These are phyloP conservation scores for Istiophorus platypterus DNA, from an alignment of 2,113 vertebrate species.

Conservation along the genomic window DNA sequence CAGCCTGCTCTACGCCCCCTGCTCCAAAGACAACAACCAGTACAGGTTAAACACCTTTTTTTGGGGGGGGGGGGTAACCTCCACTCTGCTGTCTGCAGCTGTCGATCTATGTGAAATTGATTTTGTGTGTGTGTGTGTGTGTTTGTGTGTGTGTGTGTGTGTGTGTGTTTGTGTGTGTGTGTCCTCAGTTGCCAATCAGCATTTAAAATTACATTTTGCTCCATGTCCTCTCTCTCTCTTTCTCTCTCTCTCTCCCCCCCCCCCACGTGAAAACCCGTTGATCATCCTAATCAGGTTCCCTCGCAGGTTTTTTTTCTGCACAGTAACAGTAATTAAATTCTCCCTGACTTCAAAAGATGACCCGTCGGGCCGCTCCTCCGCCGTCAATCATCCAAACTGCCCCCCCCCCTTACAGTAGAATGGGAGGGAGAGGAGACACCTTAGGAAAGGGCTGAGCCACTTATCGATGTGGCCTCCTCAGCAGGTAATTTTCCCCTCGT, in stretches of 20 bases:
- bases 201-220: conserved; percentile 9
- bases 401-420: neutral
- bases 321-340: conserved; percentile 55
- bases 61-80: neutral
- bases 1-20: neutral
- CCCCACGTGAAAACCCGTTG: neutral
- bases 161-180: neutral
- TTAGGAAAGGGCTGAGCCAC: neutral
- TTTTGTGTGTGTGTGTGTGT: neutral
- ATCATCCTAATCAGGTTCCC: conserved; percentile 32
- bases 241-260: no score
- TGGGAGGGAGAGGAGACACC: neutral
- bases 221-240: conserved; percentile 18
- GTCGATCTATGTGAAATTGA: neutral
- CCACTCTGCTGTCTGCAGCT: neutral
- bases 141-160: no score
- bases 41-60: neutral
- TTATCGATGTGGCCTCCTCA: neutral
- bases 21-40: neutral
- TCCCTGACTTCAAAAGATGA: conserved; percentile 38
- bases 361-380: neutral
- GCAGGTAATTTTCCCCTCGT: neutral
- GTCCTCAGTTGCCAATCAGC: conserved; percentile 24
- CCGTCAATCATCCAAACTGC: conserved; percentile 20
- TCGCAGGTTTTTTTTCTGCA: conserved; percentile 13